Base-by-base conservation (phyloP, 1,140 invertebrate genomes). In the Drosophila setifemur region DNA sequence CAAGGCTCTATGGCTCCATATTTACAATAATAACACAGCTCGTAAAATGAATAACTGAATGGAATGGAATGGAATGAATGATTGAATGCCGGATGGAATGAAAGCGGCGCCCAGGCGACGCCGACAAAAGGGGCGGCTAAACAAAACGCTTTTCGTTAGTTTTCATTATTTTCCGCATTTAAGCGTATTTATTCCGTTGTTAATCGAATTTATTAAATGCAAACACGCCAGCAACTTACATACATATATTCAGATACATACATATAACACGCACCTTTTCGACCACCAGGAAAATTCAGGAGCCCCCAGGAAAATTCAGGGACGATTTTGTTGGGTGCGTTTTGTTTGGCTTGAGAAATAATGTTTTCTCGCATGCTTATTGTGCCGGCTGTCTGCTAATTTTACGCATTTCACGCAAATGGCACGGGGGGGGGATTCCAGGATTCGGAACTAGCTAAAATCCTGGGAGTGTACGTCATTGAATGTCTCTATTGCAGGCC, bases 131-230 rank as follows among this genome's bases (percentile, higher is more conserved):
- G 43, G 6, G 47, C 37, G 57, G 70, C 73, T 79, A 82, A n/a
- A 82, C 78, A 86, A 86, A 86, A 86, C 81, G 82, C 72, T 86
- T 86, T 86, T 86, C 82, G 81, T 86, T 86, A 86, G 81, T 86
- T 86, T 86, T 86, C 81, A 86, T 86, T 86, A 85, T 87, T 86
- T 86, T 86, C 81, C 82, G 81, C 81, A 86, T 86, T 86, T 81
- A 86, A 86, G 81, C 81, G 81, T 86, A 86, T 86, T 86, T 86
- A 86, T 86, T 86, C 81, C 81, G 81, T 81, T 86, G 81, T 86
- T 86, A 86, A 86, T 86, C 81, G 81, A 86, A 86, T 86, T 86
- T 86, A 86, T 86, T 86, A 86, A 86, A 86, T 86, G 81, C 81
- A 86, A 86, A 86, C 81, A 86, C 81, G 81, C 81, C 54, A 86